Evolutionary conservation across 1,140 invertebrate genomes (phyloP).

Genomic region (Aphaenogaster floridana): DNA sequence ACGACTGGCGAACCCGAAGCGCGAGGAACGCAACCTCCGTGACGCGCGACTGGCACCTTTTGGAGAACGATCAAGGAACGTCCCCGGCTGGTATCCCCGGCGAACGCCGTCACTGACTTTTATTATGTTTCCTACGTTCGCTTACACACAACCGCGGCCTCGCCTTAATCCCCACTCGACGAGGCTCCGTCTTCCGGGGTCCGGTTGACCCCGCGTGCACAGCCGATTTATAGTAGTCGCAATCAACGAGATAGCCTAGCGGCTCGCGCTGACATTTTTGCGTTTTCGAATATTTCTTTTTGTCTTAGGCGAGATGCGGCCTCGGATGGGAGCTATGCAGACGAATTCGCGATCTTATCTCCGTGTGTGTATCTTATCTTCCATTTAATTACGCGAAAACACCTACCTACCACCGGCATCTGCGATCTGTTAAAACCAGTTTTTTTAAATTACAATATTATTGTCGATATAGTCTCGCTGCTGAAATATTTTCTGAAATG

Average conservation of each 20-base stretch:
- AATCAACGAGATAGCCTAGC: conserved; percentile 39
- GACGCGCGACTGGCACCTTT: conserved; percentile 66
- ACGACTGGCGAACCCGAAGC: conserved; percentile 29
- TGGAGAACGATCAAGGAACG: conserved; percentile 74
- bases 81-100: conserved; percentile 28
- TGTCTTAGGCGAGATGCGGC: not conserved
- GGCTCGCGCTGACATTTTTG: conserved; percentile 30
- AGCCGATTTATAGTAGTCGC: conserved; percentile 63
- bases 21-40: conserved; percentile 66
- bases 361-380: conserved; percentile 34
- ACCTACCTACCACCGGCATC: not conserved
- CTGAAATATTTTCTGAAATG: not conserved
- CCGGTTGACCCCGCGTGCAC: conserved; percentile 66
- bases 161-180: conserved; percentile 70
- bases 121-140: conserved; percentile 70
- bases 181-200: conserved; percentile 67
- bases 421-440: not conserved
- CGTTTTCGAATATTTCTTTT: conserved; percentile 4
- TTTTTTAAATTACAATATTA: conserved; percentile 7
- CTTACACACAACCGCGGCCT: conserved; percentile 59
- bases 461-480: not conserved
- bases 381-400: conserved; percentile 33
- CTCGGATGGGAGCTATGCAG: not conserved
- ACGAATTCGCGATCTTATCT: conserved; percentile 48
- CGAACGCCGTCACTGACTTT: conserved; percentile 63